Base-by-base conservation (phyloP, 2,888 invertebrate species). In the Congeria kusceri region DNA sequence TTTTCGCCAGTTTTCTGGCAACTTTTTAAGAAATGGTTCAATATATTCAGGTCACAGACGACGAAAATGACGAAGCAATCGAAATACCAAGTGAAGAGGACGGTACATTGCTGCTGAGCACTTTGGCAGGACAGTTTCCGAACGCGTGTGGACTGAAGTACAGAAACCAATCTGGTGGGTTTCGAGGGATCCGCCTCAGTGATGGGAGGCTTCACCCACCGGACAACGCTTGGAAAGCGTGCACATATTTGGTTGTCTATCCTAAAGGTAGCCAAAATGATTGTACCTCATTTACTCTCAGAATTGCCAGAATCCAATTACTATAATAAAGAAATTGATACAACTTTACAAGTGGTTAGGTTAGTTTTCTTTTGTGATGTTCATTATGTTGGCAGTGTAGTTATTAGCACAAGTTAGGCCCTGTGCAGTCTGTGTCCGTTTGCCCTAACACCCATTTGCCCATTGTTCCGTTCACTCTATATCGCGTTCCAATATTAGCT, bases 141-240 rank as follows among this genome's bases (percentile, higher is more conserved):
- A 98, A 98, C 80, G 97, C 98, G 46, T 98, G 98, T 93, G 99
- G 99, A 23, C 95, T 99, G 70, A 99, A 99, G 95, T 99, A 98
- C 94, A 96, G 98, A 82, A 98, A 98, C 93, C 98, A 98, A 56
- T 90, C 91, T 4, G 92, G 92, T 7, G 88, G 87, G 58, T 89
- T 90, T 77, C 80, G 93, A 46, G 93, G 93, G 15, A 91, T 93
- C 72, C 96, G 98, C 77, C 95, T 98, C 67, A 97, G 96, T 90
- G 98, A 99, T 92, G 98, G 97, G 67, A 95, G 97, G 90, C 95
- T 99, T 69, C 97, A 98, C 94, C 96, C 99, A 39, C 99, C 99
- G n/a, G 96, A 97, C 80, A 96, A 96, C 80, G 95, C 95, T 18
- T 99, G 99, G 97, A 98, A 97, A 56, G 94, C 94, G 86, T 93